These are phyloP conservation scores for Sebastes trivittatus DNA, from an alignment of 2,797 vertebrate genomes.

Conservation along the genomic window DNA sequence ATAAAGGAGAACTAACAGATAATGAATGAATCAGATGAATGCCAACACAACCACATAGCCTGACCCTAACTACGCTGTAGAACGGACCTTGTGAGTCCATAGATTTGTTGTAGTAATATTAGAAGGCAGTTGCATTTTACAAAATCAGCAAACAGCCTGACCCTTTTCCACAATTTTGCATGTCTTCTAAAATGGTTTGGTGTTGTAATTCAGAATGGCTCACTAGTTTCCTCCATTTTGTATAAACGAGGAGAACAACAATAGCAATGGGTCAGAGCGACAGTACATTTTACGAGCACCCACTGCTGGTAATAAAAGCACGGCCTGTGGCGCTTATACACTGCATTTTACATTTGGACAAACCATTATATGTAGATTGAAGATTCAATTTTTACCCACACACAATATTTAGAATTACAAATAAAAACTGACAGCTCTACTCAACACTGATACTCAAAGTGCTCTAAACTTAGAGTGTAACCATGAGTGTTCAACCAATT, in stretches of 20 bases:
- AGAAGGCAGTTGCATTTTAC: neutral
- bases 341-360: neutral
- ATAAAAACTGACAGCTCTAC: neutral
- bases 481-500: neutral
- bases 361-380: neutral
- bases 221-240: neutral
- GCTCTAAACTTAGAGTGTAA: neutral
- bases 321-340: neutral
- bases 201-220: neutral
- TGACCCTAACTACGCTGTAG: neutral
- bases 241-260: neutral
- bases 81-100: neutral
- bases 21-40: neutral
- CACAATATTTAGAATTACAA: neutral
- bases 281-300: neutral
- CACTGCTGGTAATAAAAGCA: neutral
- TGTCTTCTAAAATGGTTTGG: neutral
- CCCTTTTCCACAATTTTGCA: neutral
- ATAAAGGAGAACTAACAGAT: neutral
- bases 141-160: neutral
- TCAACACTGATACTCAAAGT: neutral
- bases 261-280: neutral
- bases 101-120: neutral
- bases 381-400: neutral
- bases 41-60: neutral